Percentiles rank a stretch among this genome's conserved stretches.
These are phyloP conservation scores for Darevskia nairensis DNA, from an alignment of 2,797 vertebrate species.

Conservation along the genomic window DNA sequence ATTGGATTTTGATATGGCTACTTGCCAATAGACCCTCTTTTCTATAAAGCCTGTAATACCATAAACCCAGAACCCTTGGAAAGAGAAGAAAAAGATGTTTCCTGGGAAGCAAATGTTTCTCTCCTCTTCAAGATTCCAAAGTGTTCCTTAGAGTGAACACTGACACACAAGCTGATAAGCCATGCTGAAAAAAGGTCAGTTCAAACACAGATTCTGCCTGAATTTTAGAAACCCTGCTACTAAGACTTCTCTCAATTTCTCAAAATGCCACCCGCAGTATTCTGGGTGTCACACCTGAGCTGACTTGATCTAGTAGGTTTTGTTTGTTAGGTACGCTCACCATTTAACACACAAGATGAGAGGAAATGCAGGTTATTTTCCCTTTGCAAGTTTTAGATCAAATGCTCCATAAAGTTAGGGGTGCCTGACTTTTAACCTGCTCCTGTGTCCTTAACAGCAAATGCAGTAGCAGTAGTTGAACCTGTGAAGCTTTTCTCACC, in stretches of 20 bases:
- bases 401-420: background rate
- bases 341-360: background rate
- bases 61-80: conserved; percentile 7
- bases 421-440: background rate
- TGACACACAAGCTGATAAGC: background rate
- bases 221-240: background rate
- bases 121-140: background rate
- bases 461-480: background rate
- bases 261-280: background rate
- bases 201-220: background rate
- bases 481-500: background rate
- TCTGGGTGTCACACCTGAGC: background rate
- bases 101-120: conserved; percentile 18
- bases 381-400: background rate
- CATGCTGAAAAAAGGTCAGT: conserved; percentile 8
- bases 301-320: background rate
- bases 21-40: background rate
- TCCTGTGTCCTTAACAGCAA: background rate
- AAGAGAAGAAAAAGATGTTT: conserved; percentile 16
- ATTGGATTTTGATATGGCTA: background rate
- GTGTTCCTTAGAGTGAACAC: conserved; percentile 18
- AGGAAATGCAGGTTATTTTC: background rate
- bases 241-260: rapidly evolving
- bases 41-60: conserved; percentile 17
- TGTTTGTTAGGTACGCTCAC: background rate